Evolutionary conservation across 1,140 invertebrate species (phyloP).

Genomic region (Bombus affinis): DNA sequence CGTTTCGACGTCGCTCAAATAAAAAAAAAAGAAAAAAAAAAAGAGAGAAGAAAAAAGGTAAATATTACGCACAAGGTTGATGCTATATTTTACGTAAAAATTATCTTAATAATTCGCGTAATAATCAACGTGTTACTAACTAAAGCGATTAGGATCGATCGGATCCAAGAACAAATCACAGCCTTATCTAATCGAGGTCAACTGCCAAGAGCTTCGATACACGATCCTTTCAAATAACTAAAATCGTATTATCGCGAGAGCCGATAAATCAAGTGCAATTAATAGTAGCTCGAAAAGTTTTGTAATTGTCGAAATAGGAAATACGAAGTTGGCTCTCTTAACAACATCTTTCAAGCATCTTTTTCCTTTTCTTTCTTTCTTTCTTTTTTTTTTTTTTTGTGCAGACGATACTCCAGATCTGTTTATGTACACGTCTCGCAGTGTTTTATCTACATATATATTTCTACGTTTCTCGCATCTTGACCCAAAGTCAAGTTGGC

Average conservation of each 20-base stretch:
- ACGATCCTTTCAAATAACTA: background rate
- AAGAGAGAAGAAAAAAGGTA: background rate
- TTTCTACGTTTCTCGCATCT: background rate
- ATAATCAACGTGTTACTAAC: background rate
- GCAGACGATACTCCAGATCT: background rate
- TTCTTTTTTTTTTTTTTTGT: accelerated
- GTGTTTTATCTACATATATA: background rate
- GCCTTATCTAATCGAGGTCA: background rate
- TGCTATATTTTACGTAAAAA: background rate
- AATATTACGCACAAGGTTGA: background rate
- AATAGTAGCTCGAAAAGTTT: background rate
- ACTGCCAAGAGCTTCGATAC: background rate
- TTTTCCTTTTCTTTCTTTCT: too few relatives aligned
- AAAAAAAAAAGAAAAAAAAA: background rate
- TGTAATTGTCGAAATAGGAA: background rate
- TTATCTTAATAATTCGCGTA: background rate
- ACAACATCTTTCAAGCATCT: background rate
- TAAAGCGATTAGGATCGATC: background rate
- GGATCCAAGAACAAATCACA: slow-evolving; percentile 1
- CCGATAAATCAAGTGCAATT: background rate
- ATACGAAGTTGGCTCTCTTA: background rate
- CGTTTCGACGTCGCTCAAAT: background rate
- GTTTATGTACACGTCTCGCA: too few relatives aligned
- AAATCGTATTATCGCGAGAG: background rate
- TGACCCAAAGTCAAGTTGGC: background rate